Base-by-base conservation (phyloP, 2,888 invertebrate genomes). In the Drosophila multiciliata region DNA sequence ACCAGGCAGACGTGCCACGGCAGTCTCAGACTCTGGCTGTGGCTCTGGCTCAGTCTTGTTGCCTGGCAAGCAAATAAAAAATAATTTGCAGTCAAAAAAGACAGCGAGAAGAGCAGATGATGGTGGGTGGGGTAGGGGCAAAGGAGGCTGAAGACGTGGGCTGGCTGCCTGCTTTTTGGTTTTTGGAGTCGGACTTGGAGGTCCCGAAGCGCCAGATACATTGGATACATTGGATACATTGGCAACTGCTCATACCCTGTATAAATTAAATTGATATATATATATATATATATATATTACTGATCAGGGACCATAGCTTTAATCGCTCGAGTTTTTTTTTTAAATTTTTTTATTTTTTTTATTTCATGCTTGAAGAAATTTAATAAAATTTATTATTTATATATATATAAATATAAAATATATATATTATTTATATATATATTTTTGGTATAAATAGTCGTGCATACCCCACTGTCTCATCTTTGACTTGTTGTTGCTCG, bases 71-170 rank as follows among this genome's bases (percentile, higher is more conserved):
- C 83, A 86, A 86, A 86, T 86, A 86, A 86, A 86, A 86, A 86
- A 86, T 86, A 86, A 86, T 87, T 87, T 86, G 88, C 85, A 86
- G 87, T 84, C 84, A 45, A 87, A 81, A 75, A 83, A 85, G 73
- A 75, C 80, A 80, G 74, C 48, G 75, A 59, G 65, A n/a, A 55
- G 55, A 17, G 54, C 6, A 3, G 26, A n/a, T 23, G 23, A n/a
- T 32, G 61, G 45, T 29, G 17, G 38, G 26, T 50, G 65, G 48
- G 54, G 42, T 20, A 9, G 12, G 9, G 29, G 32, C 36, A 32
- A 61, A 50, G 65, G 17, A 20, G 55, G 29, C 55, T 29, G 66
- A 12, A 62, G 69, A 68, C 55, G 54, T 68, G 55, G 61, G 54
- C 49, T 40, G 55, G 54, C 65, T 61, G 55, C 29, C 20, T 40